Conservation (phyloP, 35 echinoderm and acorn worm genomes). For the Stichopus chloronotus region DNA sequence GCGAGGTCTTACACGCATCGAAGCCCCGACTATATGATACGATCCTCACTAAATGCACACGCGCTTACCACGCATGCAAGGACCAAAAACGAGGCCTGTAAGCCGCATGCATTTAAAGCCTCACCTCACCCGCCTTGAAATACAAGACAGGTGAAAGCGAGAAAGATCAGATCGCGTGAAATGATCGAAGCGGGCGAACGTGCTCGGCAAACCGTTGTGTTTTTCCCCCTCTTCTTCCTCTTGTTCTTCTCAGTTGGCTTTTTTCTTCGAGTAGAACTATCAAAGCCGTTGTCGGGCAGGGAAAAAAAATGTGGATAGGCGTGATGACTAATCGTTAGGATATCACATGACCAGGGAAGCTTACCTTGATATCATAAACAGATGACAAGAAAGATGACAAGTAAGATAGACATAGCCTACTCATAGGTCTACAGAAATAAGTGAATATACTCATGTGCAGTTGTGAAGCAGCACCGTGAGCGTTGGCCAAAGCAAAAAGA, state of each 20-base stretch:
- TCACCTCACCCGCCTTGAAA: background rate
- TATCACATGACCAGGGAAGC: background rate
- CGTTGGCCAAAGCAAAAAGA: no score
- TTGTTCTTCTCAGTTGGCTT: background rate
- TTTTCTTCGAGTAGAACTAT: background rate
- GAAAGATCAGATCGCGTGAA: slow-evolving; percentile 17
- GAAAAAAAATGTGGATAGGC: background rate
- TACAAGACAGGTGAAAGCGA: slow-evolving; percentile 19
- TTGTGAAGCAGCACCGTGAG: no score
- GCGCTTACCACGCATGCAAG: background rate
- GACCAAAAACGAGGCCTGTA: no score
- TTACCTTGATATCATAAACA: background rate
- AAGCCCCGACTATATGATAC: no score
- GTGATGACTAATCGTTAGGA: background rate
- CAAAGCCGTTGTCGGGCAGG: background rate
- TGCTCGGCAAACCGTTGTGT: background rate
- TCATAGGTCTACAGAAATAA: no score
- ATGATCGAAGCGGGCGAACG: slow-evolving; percentile 22
- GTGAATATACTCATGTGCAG: no score
- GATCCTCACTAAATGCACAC: background rate
- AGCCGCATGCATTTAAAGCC: background rate
- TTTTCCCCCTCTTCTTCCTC: background rate
- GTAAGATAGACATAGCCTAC: no score
- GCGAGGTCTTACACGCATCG: no score
- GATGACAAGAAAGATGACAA: background rate